These are phyloP conservation scores for Tenthredo livida DNA, from an alignment of 2,888 invertebrate genomes.

Conservation along the genomic window DNA sequence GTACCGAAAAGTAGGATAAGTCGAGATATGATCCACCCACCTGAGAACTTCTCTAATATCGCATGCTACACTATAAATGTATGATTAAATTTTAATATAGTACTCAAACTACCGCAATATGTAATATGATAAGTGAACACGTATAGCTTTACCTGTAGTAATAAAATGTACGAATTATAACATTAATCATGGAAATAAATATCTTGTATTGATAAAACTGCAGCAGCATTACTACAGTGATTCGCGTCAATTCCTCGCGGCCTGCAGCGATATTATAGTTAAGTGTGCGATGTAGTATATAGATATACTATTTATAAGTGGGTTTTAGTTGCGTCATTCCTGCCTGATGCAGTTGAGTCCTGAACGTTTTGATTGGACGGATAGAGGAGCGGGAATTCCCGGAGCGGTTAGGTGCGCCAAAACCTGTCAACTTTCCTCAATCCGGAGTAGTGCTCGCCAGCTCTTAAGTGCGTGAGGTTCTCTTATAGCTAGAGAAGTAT, in stretches of 20 bases:
- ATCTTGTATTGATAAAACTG: neutral
- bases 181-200: too few relatives aligned
- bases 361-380: slow-evolving; percentile 13
- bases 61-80: neutral
- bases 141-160: neutral
- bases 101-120: neutral
- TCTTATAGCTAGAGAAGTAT: neutral
- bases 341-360: slow-evolving; percentile 15
- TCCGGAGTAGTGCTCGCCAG: slow-evolving; percentile 64
- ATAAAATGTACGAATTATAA: neutral
- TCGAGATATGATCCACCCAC: neutral
- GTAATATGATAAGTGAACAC: neutral
- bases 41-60: neutral
- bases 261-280: neutral
- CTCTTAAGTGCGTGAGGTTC: slow-evolving; percentile 15
- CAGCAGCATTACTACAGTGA: too few relatives aligned
- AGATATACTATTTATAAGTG: slow-evolving; percentile 21
- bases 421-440: slow-evolving; percentile 70
- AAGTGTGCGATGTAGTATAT: neutral
- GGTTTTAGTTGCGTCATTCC: slow-evolving; percentile 39
- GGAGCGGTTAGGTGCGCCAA: neutral
- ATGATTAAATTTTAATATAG: neutral
- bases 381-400: slow-evolving; percentile 31
- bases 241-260: neutral
- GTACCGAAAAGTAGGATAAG: neutral